Conservation (phyloP, 2,888 invertebrate genomes). For the Spilosoma lubricipeda region DNA sequence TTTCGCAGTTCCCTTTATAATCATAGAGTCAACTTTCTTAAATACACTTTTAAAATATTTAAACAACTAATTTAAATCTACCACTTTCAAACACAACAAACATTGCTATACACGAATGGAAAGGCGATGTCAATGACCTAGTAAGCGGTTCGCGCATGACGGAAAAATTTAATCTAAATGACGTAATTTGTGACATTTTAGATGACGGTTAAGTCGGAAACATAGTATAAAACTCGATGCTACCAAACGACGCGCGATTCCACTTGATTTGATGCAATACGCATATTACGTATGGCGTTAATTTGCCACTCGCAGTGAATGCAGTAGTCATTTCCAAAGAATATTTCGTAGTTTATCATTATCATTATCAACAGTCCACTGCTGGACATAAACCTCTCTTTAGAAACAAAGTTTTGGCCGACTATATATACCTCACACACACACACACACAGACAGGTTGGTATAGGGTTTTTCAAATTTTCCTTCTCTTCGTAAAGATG, state of each 20-base stretch:
- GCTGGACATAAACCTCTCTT: no score
- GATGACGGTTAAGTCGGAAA: background rate
- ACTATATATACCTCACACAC: no score
- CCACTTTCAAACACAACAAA: constrained; percentile 14
- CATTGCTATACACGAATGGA: constrained; percentile 2
- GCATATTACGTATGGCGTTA: no score
- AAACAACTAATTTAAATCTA: background rate
- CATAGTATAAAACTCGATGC: background rate
- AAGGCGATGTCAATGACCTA: constrained; percentile 14
- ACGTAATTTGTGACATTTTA: constrained; percentile 13
- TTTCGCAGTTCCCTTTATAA: background rate
- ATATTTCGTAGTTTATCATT: no score
- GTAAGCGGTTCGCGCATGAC: background rate
- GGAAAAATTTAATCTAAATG: constrained; percentile 3
- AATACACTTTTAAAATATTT: background rate
- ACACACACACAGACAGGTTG: no score
- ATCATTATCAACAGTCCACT: no score
- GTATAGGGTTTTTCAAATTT: no score
- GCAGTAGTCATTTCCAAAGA: no score
- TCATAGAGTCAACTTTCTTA: background rate
- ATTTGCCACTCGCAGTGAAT: no score
- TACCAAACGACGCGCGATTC: background rate
- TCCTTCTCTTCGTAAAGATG: no score
- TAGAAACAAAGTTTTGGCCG: no score
- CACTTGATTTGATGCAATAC: background rate